phyloP scores from a whole-genome alignment of 2,888 invertebrate species.

The Atrina japonica region DNA sequence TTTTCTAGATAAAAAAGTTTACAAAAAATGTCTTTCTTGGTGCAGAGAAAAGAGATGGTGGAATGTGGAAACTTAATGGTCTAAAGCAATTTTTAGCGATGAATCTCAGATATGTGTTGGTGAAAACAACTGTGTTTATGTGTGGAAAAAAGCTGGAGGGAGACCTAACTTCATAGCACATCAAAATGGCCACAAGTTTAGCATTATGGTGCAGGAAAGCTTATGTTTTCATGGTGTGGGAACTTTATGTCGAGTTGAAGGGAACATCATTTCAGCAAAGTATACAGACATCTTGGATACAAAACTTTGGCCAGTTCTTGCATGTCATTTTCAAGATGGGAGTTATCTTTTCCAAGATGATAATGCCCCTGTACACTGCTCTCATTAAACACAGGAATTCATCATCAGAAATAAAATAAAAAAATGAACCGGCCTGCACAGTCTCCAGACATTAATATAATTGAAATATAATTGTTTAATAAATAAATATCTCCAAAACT shows the following conservation, averaged over 20 bases:
- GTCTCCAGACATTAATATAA: too few relatives aligned
- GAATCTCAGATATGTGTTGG: background rate
- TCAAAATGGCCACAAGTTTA: constrained; percentile 5
- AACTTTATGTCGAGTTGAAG: constrained; percentile 10
- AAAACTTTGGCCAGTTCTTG: too few relatives aligned
- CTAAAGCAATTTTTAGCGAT: background rate
- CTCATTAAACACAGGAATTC: too few relatives aligned
- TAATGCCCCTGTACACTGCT: constrained; percentile 4
- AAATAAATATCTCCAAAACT: too few relatives aligned
- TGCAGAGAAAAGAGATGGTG: constrained; percentile 8
- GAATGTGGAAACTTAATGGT: background rate
- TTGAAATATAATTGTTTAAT: too few relatives aligned
- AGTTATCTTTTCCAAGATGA: too few relatives aligned
- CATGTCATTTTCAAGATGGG: too few relatives aligned
- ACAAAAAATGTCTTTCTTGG: constrained; percentile 1
- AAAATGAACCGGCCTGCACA: too few relatives aligned
- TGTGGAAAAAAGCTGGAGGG: background rate
- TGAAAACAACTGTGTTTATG: too few relatives aligned
- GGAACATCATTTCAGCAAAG: background rate
- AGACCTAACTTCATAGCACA: background rate
- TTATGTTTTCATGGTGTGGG: background rate
- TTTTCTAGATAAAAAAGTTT: background rate
- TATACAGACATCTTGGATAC: background rate
- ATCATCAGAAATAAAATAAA: background rate
- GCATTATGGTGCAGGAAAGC: background rate